Evolutionary conservation across 35 echinoderm and acorn worm species (phyloP), one percentile per base, ranked within the genome.

Genomic region (Apostichopus parvimensis): DNA sequence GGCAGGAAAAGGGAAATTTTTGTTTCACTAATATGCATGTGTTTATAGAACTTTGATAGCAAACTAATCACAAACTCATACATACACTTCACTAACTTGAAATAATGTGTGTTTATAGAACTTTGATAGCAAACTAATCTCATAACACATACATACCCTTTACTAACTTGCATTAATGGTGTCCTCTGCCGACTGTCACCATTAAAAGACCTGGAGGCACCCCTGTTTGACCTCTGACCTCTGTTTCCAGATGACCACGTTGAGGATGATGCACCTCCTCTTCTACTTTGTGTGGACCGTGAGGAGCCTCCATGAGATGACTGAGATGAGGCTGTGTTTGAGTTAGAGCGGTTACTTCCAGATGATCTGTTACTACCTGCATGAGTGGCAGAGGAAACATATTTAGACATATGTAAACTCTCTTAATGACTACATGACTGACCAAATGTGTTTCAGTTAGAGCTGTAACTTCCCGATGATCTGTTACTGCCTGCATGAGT

Each of bases 141-240:
- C 34, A 61, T 61, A 61, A 9, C 58, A 61, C 7, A 61, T 61
- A 61, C 12, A 61, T 61, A 45, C 58, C 12, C 58, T 8, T 61
- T 61, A 61, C 6, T 61, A 11, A 61, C 7, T 61, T 61, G 58
- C 6, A 12, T 57, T 57, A 84, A 59, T 20, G 54, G 54, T 58
- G 56, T 60, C 55, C 56, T 56, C 53, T 56, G 56, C 81, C 15
- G 60, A 18, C 0, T 57, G 9, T 55, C 24, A 12, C 22, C 72
- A 52, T 64, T 88, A 64, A 66, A 34, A 8, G 86, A 73, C 10
- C 68, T 68, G 34, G 28, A 60, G 20, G 86, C 71, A 58, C 86
- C 23, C 24, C 34, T 68, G 11, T 75, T 72, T 68, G 62, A 88
- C 86, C 86, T 64, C 64, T 75, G 86, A 88, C 86, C 86, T 54